Percentiles rank a stretch among this genome's conserved stretches.
Conservation (phyloP, 2,888 invertebrate genomes). For the Sminthurinus aureus region DNA sequence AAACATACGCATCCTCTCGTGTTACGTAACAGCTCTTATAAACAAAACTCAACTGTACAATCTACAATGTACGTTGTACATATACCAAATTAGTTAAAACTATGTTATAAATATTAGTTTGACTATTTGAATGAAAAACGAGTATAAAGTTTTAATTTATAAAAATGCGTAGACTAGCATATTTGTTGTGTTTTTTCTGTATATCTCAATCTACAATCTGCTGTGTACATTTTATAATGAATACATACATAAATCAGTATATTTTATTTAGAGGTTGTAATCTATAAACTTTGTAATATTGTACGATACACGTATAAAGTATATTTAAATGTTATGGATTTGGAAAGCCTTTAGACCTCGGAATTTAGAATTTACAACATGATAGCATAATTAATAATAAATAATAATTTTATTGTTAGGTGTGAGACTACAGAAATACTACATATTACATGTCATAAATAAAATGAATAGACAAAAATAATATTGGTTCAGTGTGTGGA, state of each 20-base stretch:
- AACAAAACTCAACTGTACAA: too few relatives aligned
- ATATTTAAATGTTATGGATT: neutral
- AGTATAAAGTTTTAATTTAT: neutral
- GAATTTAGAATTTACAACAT: neutral
- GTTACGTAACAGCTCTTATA: too few relatives aligned
- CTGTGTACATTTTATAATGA: too few relatives aligned
- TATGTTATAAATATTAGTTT: neutral
- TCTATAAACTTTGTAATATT: neutral
- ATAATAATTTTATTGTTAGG: neutral
- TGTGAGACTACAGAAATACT: neutral
- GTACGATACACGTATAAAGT: neutral
- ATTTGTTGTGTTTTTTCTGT: too few relatives aligned
- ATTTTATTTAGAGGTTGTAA: too few relatives aligned
- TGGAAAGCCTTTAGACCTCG: neutral
- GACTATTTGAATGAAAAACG: neutral
- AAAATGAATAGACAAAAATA: slow-evolving; percentile 10
- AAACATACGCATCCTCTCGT: too few relatives aligned
- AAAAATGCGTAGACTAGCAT: too few relatives aligned
- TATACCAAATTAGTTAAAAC: neutral
- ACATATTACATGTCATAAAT: neutral
- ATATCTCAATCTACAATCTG: too few relatives aligned
- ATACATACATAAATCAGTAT: too few relatives aligned
- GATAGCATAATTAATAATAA: neutral
- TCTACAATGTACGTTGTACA: too few relatives aligned
- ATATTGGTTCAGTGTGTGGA: slow-evolving; percentile 5